These are phyloP conservation scores for Acheta domesticus DNA, from an alignment of 2,888 invertebrate species.

Conservation along the genomic window DNA sequence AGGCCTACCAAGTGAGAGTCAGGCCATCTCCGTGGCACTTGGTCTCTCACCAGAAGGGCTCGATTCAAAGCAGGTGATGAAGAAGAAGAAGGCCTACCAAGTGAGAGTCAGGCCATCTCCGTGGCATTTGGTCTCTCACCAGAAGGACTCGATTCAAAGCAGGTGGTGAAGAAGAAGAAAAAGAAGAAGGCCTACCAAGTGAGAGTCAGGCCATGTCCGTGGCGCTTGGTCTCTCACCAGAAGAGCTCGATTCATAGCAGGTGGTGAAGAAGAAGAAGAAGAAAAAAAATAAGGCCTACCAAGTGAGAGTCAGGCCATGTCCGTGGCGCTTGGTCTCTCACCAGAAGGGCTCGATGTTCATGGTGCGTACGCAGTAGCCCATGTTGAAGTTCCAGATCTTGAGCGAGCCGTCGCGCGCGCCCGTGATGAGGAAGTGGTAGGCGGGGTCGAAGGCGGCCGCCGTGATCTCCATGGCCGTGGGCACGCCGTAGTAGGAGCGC, in stretches of 20 bases:
- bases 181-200: too few species aligned
- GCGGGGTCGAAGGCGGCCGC: slow-evolving; percentile 73
- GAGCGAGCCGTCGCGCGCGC: slow-evolving; percentile 72
- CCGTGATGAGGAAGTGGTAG: slow-evolving; percentile 69
- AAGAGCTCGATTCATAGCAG: slow-evolving; percentile 52
- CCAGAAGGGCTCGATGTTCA: slow-evolving; percentile 60
- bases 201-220: too few species aligned
- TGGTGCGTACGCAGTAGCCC: slow-evolving; percentile 66
- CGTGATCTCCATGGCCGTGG: slow-evolving; percentile 68
- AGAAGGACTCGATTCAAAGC: too few species aligned
- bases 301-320: too few species aligned
- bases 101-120: too few species aligned
- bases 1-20: too few species aligned
- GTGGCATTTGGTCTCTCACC: too few species aligned
- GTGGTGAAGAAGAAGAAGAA: background rate
- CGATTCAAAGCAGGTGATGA: too few species aligned
- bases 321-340: slow-evolving; percentile 43
- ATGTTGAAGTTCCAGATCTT: slow-evolving; percentile 85
- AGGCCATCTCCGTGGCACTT: too few species aligned
- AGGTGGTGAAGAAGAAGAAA: too few species aligned
- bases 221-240: slow-evolving; percentile 48
- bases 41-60: too few species aligned
- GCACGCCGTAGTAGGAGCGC: slow-evolving; percentile 61
- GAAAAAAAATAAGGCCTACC: background rate
- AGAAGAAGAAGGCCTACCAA: too few species aligned